Conservation (phyloP, 1,140 invertebrate genomes). For the Rhizoglyphus robini region DNA sequence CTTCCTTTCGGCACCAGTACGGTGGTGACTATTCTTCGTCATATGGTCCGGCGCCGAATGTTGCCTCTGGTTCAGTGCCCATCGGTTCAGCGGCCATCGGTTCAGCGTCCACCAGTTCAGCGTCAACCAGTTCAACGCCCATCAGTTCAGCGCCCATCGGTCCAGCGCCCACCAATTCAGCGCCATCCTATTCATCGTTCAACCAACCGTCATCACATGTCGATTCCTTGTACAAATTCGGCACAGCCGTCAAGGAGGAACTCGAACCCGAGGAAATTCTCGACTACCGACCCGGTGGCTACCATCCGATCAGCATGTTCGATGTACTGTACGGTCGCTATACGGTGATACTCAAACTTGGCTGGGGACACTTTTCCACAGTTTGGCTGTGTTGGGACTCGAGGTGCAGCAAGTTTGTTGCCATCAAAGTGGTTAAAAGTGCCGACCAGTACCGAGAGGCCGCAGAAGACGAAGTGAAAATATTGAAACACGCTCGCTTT, state of each 20-base stretch:
- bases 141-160: too few species aligned
- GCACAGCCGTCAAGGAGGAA: conserved; percentile 36
- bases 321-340: conserved; percentile 84
- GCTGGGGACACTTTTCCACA: conserved; percentile 97
- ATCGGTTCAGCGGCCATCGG: too few species aligned
- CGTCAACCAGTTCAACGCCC: too few species aligned
- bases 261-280: conserved; percentile 84
- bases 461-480: conserved; percentile 94
- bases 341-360: conserved; percentile 87
- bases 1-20: too few species aligned
- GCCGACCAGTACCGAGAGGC: conserved; percentile 95
- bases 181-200: too few species aligned
- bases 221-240: too few species aligned
- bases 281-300: conserved; percentile 89
- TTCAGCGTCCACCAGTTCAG: too few species aligned
- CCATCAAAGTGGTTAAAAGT: conserved; percentile 96
- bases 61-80: too few species aligned
- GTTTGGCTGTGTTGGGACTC: conserved; percentile 97
- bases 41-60: too few species aligned
- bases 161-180: too few species aligned
- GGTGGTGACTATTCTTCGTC: too few species aligned
- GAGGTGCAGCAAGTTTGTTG: conserved; percentile 76
- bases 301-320: conserved; percentile 93
- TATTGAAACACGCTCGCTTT: conserved; percentile 79
- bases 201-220: too few species aligned